Conservation (phyloP, 1,140 invertebrate genomes). For the fruit fly (Drosophila melanogaster) region DNA sequence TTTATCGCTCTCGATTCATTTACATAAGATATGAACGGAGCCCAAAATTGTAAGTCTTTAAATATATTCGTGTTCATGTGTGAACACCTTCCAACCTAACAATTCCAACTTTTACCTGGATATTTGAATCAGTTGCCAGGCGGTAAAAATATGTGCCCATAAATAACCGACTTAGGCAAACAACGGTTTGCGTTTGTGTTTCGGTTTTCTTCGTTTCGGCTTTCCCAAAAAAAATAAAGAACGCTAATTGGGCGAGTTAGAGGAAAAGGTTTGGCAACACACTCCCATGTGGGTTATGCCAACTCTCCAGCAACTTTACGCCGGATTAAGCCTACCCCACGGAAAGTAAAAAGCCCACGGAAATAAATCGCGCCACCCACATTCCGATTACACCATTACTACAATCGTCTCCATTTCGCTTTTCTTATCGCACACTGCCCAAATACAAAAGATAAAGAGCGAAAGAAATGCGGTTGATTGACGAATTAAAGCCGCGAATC, state of each 20-base stretch:
- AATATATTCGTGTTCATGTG: too few species aligned
- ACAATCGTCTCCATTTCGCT: constrained; percentile 18
- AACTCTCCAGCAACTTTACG: constrained; percentile 30
- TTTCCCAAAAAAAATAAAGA: constrained; percentile 5
- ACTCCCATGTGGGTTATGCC: constrained; percentile 26
- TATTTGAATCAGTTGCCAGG: constrained; percentile 24
- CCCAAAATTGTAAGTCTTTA: too few species aligned
- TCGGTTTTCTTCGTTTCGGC: constrained; percentile 10
- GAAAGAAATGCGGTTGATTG: constrained; percentile 48
- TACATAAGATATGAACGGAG: too few species aligned
- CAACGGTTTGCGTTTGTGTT: constrained; percentile 31
- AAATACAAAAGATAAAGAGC: constrained; percentile 3
- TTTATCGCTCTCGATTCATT: too few species aligned
- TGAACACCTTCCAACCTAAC: too few species aligned
- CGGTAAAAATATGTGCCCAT: constrained; percentile 26
- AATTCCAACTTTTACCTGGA: not conserved
- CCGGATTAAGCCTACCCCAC: constrained; percentile 20
- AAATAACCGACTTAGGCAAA: constrained; percentile 37
- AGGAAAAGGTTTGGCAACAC: constrained; percentile 21
- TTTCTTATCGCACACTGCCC: constrained; percentile 45
- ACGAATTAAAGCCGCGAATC: constrained; percentile 56
- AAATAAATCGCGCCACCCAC: constrained; percentile 25
- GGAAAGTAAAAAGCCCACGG: not conserved
- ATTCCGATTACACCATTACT: constrained; percentile 17
- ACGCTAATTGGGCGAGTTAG: constrained; percentile 34